Conservation (phyloP, 2,797 vertebrate species). For the Esox lucius region DNA sequence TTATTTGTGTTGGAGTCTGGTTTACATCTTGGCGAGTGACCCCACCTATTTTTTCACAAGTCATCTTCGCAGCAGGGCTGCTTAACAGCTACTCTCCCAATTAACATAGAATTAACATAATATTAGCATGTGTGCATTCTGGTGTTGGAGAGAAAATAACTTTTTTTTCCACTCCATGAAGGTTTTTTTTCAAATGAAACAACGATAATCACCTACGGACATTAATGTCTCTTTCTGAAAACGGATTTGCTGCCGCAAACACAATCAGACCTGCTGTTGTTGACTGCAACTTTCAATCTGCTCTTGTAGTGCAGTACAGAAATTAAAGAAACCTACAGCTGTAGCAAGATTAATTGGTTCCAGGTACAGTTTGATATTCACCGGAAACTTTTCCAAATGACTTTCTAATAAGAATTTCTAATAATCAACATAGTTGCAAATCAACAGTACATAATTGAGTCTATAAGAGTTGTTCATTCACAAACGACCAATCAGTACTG, state of each 20-base stretch:
- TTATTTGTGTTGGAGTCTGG: conserved; percentile 82
- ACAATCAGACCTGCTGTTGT: neutral
- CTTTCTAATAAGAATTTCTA: neutral
- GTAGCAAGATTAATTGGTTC: neutral
- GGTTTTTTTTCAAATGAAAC: conserved; percentile 51
- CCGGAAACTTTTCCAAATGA: neutral
- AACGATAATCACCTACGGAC: conserved; percentile 61
- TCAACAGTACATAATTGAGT: no score
- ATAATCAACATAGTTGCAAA: neutral
- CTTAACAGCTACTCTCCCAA: conserved; percentile 77
- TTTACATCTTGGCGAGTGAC: conserved; percentile 83
- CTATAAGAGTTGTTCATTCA: no score
- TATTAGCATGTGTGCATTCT: conserved; percentile 84
- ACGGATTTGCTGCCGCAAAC: neutral
- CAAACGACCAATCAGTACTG: no score
- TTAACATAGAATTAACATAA: conserved; percentile 85
- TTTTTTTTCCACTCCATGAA: conserved; percentile 44
- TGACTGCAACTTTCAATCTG: neutral
- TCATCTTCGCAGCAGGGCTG: conserved; percentile 82
- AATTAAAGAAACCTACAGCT: neutral
- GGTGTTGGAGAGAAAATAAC: conserved; percentile 79
- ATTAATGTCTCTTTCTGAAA: conserved; percentile 30
- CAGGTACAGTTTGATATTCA: neutral
- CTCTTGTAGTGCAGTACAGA: neutral
- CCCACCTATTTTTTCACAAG: conserved; percentile 82